A percentile compares a stretch with the other conserved stretches of the same genome.
These are phyloP conservation scores for Drosophila diplacantha DNA, from an alignment of 2,888 invertebrate species.

Conservation along the genomic window DNA sequence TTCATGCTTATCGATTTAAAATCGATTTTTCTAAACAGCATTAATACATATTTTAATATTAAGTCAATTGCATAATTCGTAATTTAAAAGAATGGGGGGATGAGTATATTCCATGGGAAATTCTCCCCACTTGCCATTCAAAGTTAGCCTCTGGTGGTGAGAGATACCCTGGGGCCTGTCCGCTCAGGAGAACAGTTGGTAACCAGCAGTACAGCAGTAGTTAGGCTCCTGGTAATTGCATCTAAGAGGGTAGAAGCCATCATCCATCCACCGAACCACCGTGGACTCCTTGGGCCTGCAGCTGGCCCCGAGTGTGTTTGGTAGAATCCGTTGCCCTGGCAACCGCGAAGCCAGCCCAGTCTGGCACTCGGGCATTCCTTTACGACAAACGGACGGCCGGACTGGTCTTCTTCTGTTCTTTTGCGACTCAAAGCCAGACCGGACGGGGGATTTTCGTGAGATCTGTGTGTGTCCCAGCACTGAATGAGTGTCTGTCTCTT, in stretches of 20 bases:
- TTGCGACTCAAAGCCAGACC: not conserved
- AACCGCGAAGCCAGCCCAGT: slow-evolving; percentile 13
- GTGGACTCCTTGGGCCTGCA: not conserved
- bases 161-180: not conserved
- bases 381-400: slow-evolving; percentile 1
- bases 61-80: too few relatives aligned
- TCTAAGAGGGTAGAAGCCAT: slow-evolving; percentile 6
- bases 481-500: slow-evolving; percentile 28
- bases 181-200: not conserved
- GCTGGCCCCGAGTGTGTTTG: slow-evolving; percentile 24
- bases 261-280: slow-evolving; percentile 10
- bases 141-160: not conserved
- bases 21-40: not conserved
- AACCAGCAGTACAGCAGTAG: not conserved
- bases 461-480: slow-evolving; percentile 11
- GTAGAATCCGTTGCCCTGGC: slow-evolving; percentile 26
- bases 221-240: not conserved
- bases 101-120: too few relatives aligned
- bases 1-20: not conserved
- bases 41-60: too few relatives aligned
- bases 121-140: not conserved
- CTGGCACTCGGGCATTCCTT: slow-evolving; percentile 20
- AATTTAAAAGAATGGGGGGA: too few relatives aligned
- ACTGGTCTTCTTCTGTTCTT: not conserved
- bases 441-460: not conserved